These are phyloP conservation scores for Brachionus sp. DNA, from an alignment of 1,140 invertebrate genomes.

Conservation along the genomic window DNA sequence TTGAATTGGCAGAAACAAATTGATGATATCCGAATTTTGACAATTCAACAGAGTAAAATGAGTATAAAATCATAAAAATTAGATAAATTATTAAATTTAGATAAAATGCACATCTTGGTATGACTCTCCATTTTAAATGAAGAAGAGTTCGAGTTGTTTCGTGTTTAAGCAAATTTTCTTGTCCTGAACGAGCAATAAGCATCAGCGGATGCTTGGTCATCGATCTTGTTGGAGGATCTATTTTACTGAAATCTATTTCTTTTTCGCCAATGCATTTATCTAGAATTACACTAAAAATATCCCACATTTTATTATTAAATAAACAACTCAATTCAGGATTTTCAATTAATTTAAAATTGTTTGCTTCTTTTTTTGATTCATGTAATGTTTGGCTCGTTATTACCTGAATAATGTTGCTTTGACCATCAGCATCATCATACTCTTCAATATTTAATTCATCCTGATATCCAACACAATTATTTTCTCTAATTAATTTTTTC, in stretches of 20 bases:
- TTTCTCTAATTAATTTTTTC: constrained; percentile 15
- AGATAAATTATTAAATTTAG: constrained; percentile 37
- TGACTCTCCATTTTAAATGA: constrained; percentile 30
- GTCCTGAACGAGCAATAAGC: constrained; percentile 40
- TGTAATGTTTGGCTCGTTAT: neutral
- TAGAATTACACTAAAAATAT: constrained; percentile 29
- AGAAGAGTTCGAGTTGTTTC: constrained; percentile 17
- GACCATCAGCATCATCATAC: neutral
- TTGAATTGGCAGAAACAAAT: neutral
- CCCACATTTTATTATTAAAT: constrained; percentile 39
- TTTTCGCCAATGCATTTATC: constrained; percentile 35
- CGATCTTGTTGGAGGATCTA: constrained; percentile 21
- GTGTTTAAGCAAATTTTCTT: constrained; percentile 38
- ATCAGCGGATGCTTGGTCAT: constrained; percentile 23
- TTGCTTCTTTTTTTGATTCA: neutral
- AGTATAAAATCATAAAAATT: constrained; percentile 32
- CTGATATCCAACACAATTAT: neutral
- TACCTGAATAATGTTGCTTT: neutral
- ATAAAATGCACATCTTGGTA: constrained; percentile 42
- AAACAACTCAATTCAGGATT: constrained; percentile 14
- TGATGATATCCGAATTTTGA: neutral
- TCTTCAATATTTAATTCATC: neutral
- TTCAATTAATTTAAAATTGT: neutral
- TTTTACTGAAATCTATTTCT: constrained; percentile 38
- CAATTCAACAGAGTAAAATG: constrained; percentile 15